Evolutionary conservation across 2,113 vertebrate genomes (phyloP), one percentile per base, ranked within the genome.

Genomic region (Artemisiospiza belli): DNA sequence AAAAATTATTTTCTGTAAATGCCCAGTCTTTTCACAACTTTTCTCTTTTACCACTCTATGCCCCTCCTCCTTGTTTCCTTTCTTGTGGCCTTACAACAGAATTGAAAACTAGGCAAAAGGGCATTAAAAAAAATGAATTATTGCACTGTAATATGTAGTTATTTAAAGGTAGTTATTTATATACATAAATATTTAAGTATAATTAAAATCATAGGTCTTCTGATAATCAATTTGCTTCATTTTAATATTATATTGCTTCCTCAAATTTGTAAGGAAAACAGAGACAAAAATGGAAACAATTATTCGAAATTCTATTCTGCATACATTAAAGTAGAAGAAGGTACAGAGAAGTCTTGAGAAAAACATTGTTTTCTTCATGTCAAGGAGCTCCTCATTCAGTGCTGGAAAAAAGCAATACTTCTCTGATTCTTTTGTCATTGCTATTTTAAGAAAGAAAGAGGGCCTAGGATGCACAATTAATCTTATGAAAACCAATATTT

Each of bases 391-490:
- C n/a, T 75, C 41, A 68, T 73, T 64, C 83, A 49, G 27, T 37
- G 31, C 8, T 82, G 37, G 64, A 77, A 89, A 88, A 94, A 79
- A 70, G 31, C 33, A 84, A 28, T 47, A 63, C 25, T 78, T 66
- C 27, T 82, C 63, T 51, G 20, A 75, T 80, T 93, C 62, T 95
- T 87, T 62, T 92, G 59, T 67, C 44, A 68, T 30, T 88, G 52
- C 67, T 74, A 44, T 85, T 84, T 92, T 80, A 95, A 82, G 81
- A 87, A 90, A 79, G 30, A 62, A 85, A 72, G 59, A 87, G 35
- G 52, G 64, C 37, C 27, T 70, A 59, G 10, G 75, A 95, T 55
- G 72, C 85, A 95, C 73, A 93, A 83, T 83, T 92, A 88, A 91
- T 43, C 66, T 93, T 78, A 77, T 4, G 19, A 61, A 62, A 89